These are phyloP conservation scores for Nomada ferruginata DNA, from an alignment of 2,888 invertebrate genomes.

Conservation along the genomic window DNA sequence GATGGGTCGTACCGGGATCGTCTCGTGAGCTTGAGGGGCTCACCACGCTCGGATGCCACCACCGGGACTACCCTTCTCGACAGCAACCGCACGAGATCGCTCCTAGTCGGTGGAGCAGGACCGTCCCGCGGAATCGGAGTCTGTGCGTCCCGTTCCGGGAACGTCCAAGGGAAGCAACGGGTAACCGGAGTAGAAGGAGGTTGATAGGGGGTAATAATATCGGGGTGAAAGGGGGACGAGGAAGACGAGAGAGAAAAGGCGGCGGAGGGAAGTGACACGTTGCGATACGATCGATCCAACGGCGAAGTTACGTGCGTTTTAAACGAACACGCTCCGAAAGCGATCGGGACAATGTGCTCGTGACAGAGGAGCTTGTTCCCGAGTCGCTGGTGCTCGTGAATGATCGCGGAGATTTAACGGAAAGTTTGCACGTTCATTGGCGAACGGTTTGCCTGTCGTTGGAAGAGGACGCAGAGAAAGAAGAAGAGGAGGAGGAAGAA, in stretches of 20 bases:
- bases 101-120: background rate
- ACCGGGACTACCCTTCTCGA: background rate
- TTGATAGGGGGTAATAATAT: background rate
- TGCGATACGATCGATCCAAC: constrained; percentile 72
- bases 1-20: constrained; percentile 71
- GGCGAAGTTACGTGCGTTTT: constrained; percentile 47
- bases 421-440: constrained; percentile 7
- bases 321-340: constrained; percentile 34
- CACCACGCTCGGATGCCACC: constrained; percentile 35
- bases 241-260: constrained; percentile 6
- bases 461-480: background rate
- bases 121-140: background rate
- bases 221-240: background rate
- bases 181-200: background rate
- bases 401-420: constrained; percentile 1
- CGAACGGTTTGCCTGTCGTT: background rate
- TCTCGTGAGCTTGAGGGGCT: constrained; percentile 39
- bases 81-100: background rate
- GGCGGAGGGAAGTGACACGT: constrained; percentile 64
- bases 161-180: background rate
- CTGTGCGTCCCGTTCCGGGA: constrained; percentile 9
- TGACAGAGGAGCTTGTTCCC: constrained; percentile 52
- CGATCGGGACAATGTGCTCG: constrained; percentile 63
- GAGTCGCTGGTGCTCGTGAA: too few species aligned
- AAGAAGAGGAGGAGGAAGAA: background rate